Base-by-base conservation (phyloP, 2,888 invertebrate genomes). In the Diplolepis rosae region DNA sequence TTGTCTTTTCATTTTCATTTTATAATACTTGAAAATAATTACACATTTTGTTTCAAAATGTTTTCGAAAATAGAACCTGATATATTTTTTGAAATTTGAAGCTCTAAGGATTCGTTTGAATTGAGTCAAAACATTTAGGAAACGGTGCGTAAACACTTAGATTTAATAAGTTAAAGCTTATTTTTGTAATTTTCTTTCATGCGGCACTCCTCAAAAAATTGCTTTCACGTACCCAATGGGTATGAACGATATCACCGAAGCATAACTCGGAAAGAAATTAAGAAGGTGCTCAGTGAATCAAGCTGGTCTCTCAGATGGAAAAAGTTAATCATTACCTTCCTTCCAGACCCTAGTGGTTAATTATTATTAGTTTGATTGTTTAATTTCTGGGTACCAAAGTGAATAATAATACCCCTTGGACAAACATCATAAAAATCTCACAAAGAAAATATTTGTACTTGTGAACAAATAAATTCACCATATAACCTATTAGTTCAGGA, bases 341-440 rank as follows among this genome's bases (percentile, higher is more conserved):
- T 61, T 61, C 24, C 61, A 61, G 7, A 24, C 24, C 27, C 39
- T 61, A 24, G 9, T 42, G 13, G 61, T 35, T 61, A 9, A 61
- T 61, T 61, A 61, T 61, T 61, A 39, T 42, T 61, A 39, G n/a
- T 39, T 27, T 61, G 61, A 61, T 61, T 61, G 39, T 42, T 61
- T 61, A 61, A 61, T 61, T 61, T 61, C 61, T 39, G 24, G 61
- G 61, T 39, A 61, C 24, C 39, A 35, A 61, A 61, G 35, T 61
- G 61, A 61, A 39, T 61, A 61, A 61, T 61, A 39, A 39, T 39
- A 61, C 11, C 22, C 22, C 4, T 61, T 39, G 2, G 22, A 61
- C 7, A 24, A 22, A 0, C 22, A 22, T 22, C 18, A 9, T 15
- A 27, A 15, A n/a, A 52, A 15, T 52, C 15, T 28, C 28, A 28